Conservation (phyloP, 2,888 invertebrate species). For the Myopa tessellatipennis region DNA sequence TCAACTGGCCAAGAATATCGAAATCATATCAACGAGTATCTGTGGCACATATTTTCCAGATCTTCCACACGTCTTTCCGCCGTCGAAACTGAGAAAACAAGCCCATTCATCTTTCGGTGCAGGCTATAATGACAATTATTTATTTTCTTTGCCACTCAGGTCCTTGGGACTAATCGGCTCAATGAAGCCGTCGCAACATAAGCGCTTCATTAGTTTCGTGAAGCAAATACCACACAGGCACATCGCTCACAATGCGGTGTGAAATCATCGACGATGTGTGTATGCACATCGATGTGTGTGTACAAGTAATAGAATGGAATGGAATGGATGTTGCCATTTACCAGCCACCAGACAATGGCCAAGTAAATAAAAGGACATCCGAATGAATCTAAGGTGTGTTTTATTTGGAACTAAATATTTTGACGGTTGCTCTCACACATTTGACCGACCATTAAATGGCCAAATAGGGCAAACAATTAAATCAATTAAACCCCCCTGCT, state of each 20-base stretch:
- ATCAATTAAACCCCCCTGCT: not conserved
- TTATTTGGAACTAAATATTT: conserved; percentile 43
- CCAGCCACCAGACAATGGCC: not conserved
- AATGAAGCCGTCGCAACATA: conserved; percentile 51
- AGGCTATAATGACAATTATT: no score
- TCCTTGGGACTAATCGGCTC: conserved; percentile 45
- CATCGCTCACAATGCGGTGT: not conserved
- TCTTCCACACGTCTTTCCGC: no score
- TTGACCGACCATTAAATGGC: conserved; percentile 43
- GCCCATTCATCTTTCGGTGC: no score
- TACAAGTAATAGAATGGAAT: not conserved
- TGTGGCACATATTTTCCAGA: no score
- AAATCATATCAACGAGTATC: no score
- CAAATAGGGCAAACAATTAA: conserved; percentile 43
- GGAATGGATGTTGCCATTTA: not conserved
- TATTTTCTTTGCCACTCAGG: no score
- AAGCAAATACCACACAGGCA: conserved; percentile 45
- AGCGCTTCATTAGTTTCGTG: conserved; percentile 53
- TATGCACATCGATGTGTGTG: not conserved
- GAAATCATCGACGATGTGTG: not conserved
- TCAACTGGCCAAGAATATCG: no score
- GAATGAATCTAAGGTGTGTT: conserved; percentile 27
- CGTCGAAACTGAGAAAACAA: no score
- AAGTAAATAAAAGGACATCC: conserved; percentile 4
- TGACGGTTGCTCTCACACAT: conserved; percentile 50